These are phyloP conservation scores for Drosophila nigricruria DNA, from an alignment of 2,888 invertebrate species.

Conservation along the genomic window DNA sequence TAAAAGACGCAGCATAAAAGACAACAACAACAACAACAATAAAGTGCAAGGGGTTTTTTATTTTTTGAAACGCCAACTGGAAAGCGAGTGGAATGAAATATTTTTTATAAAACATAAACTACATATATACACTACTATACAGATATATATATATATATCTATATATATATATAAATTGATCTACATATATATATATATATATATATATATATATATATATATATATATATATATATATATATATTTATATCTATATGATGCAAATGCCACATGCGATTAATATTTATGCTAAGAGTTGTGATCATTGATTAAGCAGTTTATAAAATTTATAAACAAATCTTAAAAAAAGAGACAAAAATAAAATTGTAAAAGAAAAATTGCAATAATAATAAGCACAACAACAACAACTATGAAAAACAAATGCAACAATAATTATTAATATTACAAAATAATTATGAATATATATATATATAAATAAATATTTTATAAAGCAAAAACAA, in stretches of 20 bases:
- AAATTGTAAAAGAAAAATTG: slow-evolving; percentile 20
- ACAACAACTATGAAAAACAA: slow-evolving; percentile 29
- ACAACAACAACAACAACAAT: slow-evolving; percentile 24
- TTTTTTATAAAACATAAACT: slow-evolving; percentile 30
- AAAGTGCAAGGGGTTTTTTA: slow-evolving; percentile 38
- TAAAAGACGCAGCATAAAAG: slow-evolving; percentile 23
- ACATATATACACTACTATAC: slow-evolving; percentile 19
- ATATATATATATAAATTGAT: slow-evolving; percentile 16
- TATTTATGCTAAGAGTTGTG: slow-evolving; percentile 85
- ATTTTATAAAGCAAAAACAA: slow-evolving; percentile 24
- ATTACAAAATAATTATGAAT: neutral
- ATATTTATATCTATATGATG: slow-evolving; percentile 44
- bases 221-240: slow-evolving; percentile 18
- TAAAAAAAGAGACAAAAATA: slow-evolving; percentile 35
- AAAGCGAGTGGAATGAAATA: slow-evolving; percentile 26
- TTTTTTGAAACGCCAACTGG: slow-evolving; percentile 1
- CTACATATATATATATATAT: slow-evolving; percentile 17
- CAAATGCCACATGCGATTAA: slow-evolving; percentile 76
- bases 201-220: slow-evolving; percentile 12
- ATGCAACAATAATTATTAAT: slow-evolving; percentile 22
- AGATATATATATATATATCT: slow-evolving; percentile 19
- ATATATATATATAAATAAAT: slow-evolving; percentile 28
- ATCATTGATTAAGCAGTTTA: slow-evolving; percentile 85
- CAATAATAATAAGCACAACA: slow-evolving; percentile 19
- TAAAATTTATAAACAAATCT: slow-evolving; percentile 60